Percentiles rank a stretch among this genome's conserved stretches.
phyloP scores from a whole-genome alignment of 2,888 invertebrate species.

The Sphinx pinastri region DNA sequence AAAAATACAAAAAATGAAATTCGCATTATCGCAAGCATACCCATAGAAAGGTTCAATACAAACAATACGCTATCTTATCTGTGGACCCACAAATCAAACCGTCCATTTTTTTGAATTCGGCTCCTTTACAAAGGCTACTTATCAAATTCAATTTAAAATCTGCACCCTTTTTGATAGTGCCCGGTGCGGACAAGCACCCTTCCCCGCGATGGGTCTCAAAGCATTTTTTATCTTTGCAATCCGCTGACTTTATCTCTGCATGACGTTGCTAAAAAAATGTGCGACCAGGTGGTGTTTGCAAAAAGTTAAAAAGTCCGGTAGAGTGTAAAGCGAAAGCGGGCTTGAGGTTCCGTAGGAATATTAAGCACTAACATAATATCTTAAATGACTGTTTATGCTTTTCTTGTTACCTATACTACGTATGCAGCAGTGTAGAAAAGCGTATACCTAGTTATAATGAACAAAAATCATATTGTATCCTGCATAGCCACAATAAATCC shows the following conservation, averaged over 20 bases:
- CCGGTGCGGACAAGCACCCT: constrained; percentile 43
- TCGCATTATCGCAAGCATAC: constrained; percentile 30
- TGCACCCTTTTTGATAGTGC: constrained; percentile 60
- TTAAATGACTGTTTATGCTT: too few relatives aligned
- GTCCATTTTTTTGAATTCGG: constrained; percentile 45
- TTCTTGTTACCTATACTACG: not conserved
- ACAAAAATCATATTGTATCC: too few relatives aligned
- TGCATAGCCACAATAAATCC: too few relatives aligned
- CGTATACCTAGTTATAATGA: too few relatives aligned
- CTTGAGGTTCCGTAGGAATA: constrained; percentile 4
- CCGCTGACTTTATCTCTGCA: constrained; percentile 63
- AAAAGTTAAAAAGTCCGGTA: constrained; percentile 31
- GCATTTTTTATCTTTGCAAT: constrained; percentile 61
- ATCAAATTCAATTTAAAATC: constrained; percentile 66
- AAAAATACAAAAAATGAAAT: constrained; percentile 8
- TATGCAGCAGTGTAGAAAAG: too few relatives aligned
- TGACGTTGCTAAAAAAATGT: constrained; percentile 67
- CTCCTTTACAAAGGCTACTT: constrained; percentile 53
- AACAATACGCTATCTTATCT: constrained; percentile 61
- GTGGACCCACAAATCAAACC: constrained; percentile 62
- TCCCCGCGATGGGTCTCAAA: constrained; percentile 48
- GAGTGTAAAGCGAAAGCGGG: not conserved
- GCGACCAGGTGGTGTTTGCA: constrained; percentile 67
- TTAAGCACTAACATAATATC: too few relatives aligned
- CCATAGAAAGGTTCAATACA: constrained; percentile 39